Base-by-base conservation (phyloP, 2,797 vertebrate species). In the Cheirogaleus major region DNA sequence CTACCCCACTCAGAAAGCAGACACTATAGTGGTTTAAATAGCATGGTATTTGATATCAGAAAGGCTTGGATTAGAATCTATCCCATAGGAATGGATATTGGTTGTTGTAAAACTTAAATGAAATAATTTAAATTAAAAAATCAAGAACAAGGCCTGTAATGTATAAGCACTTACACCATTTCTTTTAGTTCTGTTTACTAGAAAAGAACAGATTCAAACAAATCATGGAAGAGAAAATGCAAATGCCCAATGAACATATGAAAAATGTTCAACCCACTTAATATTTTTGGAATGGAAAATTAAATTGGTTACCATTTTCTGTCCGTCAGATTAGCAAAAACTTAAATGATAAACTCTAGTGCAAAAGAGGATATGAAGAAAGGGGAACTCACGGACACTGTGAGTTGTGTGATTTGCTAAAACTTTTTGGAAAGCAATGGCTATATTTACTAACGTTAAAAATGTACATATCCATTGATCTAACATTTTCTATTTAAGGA, bases 91-190 rank as follows among this genome's bases (percentile, higher is more conserved):
- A 15, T 14, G 55, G 15, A 73, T 38, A 4, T 25, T 67, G 23
- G 27, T 67, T 65, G 43, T 91, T 72, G 7, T 45, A 83, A 79
- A 87, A 15, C 63, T 65, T 91, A 91, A 52, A 79, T 50, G 23
- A 93, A 91, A 67, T 83, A 61, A 79, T 79, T 61, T 76, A 69
- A 73, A 25, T 63, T 89, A 67, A 82, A 95, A 41, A 73, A 65
- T 72, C 45, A 78, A 79, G 35, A 25, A n/a, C 43, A 67, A 80
- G 22, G 18, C 45, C 67, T 75, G 18, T 45, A 4, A 65, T 50
- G 20, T 25, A 2, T 27, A 69, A 69, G 12, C 2, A 70, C 12
- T 50, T 41, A 38, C 3, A 65, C 1, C 11, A 35, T 83, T 92
- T 88, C 43, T 78, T 89, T 61, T 76, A 69, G 61, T 61, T 95